A percentile compares a stretch with the other conserved stretches of the same genome.
Conservation (phyloP, 2,797 vertebrate species). For the Tapera naevia region DNA sequence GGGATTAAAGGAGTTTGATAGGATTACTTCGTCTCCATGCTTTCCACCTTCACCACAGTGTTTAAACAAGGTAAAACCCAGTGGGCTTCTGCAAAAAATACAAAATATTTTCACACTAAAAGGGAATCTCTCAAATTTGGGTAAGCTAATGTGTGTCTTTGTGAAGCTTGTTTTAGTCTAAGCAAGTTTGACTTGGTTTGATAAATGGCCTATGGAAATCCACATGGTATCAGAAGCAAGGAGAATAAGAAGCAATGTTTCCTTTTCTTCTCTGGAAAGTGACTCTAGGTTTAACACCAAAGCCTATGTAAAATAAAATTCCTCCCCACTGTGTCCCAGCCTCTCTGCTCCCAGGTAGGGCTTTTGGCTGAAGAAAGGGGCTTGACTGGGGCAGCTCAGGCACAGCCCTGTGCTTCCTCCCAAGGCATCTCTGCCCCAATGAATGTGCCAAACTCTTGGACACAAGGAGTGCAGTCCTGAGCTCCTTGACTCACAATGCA, state of each 20-base stretch:
- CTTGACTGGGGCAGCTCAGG: neutral
- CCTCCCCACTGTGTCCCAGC: accelerated
- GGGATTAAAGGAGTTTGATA: neutral
- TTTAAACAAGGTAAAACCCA: neutral
- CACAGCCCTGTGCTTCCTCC: neutral
- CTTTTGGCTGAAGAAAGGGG: neutral
- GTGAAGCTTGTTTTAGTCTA: neutral
- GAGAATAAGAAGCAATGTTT: neutral
- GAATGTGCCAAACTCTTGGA: neutral
- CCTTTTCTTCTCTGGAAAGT: neutral
- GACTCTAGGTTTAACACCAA: neutral
- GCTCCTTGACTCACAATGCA: neutral
- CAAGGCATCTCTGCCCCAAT: neutral
- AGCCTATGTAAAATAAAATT: neutral
- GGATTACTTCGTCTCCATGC: neutral
- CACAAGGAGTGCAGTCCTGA: neutral
- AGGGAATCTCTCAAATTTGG: neutral
- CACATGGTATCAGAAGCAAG: neutral
- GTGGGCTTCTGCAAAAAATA: neutral
- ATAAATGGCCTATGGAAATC: neutral
- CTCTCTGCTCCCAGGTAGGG: neutral
- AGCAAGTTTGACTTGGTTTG: neutral
- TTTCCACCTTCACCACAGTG: neutral
- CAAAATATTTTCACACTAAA: neutral
- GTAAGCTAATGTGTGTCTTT: neutral